A percentile compares a stretch with the other conserved stretches of the same genome.
Evolutionary conservation across 2,113 vertebrate species (phyloP).

Genomic region (Thalassoma bifasciatum): DNA sequence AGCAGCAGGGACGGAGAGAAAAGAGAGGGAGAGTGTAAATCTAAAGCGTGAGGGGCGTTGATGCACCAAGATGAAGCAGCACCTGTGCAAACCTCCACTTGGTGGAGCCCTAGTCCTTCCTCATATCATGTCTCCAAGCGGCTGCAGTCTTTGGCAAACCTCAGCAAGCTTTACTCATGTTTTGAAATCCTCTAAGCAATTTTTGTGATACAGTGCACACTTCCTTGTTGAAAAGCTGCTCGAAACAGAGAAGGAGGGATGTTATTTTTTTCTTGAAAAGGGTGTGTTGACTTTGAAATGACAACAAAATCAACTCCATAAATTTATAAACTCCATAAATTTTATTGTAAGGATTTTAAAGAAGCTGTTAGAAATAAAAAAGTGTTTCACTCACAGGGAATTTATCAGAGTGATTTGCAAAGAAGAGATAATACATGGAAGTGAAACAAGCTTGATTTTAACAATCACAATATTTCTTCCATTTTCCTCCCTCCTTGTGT

Average conservation of each 20-base stretch:
- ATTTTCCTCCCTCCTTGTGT: background rate
- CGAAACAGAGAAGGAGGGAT: conserved; percentile 10
- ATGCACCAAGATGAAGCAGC: conserved; percentile 42
- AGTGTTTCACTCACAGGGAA: background rate
- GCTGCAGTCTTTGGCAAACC: conserved; percentile 61
- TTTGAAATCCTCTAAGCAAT: conserved; percentile 75
- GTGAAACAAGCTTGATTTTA: background rate
- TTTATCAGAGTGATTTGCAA: background rate
- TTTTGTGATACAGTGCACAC: conserved; percentile 70
- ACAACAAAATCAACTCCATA: background rate
- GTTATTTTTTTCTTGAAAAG: conserved; percentile 45
- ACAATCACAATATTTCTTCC: background rate
- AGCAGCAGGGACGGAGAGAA: conserved; percentile 25
- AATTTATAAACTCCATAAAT: background rate
- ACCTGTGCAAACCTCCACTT: conserved; percentile 67
- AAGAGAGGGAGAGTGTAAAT: conserved; percentile 61
- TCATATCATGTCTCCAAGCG: conserved; percentile 7
- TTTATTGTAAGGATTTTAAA: background rate
- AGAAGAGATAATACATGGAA: background rate
- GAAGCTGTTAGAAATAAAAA: background rate
- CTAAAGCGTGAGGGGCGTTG: conserved; percentile 44
- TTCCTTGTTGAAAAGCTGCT: conserved; percentile 61
- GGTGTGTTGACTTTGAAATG: conserved; percentile 19
- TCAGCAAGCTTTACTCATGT: conserved; percentile 72
- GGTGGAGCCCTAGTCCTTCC: conserved; percentile 82